Evolutionary conservation across 2,888 invertebrate genomes (phyloP), one percentile per base, ranked within the genome.

Genomic region (Linyphia triangularis): DNA sequence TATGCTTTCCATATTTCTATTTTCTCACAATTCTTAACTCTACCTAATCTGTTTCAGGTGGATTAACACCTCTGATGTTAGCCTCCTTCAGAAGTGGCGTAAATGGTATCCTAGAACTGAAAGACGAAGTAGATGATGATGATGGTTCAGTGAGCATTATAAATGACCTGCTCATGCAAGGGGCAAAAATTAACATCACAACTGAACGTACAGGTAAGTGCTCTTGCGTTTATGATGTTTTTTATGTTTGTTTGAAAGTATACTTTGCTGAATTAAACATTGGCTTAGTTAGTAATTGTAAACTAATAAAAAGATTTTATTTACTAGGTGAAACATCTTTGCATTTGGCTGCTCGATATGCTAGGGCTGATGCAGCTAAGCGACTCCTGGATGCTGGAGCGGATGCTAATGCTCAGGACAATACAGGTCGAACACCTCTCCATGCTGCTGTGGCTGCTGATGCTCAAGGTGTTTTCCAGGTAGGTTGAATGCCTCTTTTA

Each of bases 361-460:
- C 98, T 0, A 94, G 99, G 33, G 97, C 98, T 0, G 99, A 99
- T 93, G 98, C 98, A 0, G 97, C 98, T 0, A 98, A 98, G 92
- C 94, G 97, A 13, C 94, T 98, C 0, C 93, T 98, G 51, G 98
- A 98, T 92, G 96, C 96, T 0, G 98, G 98, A 0, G 98, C 98
- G 0, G 98, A 99, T 92, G 98, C 98, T 1, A 99, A 99, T 92
- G 96, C 97, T 0, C 97, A 97, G 92, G 99, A 99, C 93, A 96
- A 97, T 92, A 98, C 98, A 0, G 99, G 99, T 0, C 94, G 99
- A 19, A 98, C 98, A 0, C 98, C 99, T 0, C 93, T 99, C 0
- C 99, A 99, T 92, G 96, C 98, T 0, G 98, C 99, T 0, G 97
- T 99, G 0, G 98, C 98, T 0, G 97, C 98, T 0, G 99, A 99